A percentile compares a stretch with the other conserved stretches of the same genome.
Evolutionary conservation across 64 coral and sea anemone genomes (phyloP).

Genomic region (Stichodactyla helianthus): DNA sequence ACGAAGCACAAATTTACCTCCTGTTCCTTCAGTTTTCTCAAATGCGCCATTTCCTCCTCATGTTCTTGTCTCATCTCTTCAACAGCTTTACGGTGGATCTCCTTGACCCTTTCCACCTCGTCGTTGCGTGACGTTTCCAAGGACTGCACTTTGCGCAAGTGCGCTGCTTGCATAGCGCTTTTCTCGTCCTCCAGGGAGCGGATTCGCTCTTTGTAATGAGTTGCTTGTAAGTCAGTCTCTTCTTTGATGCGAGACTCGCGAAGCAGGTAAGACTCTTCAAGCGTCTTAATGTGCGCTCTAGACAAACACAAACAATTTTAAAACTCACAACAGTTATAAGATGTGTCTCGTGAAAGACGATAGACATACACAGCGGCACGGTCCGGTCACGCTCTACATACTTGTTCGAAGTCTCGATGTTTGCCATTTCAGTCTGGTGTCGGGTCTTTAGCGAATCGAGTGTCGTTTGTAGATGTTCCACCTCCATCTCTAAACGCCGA

Average conservation of each 20-base stretch:
- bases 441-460: conserved; percentile 56
- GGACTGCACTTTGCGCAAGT: conserved; percentile 40
- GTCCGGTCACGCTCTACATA: conserved; percentile 8
- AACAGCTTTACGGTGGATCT: conserved; percentile 69
- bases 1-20: conserved; percentile 14
- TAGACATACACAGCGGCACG: not conserved
- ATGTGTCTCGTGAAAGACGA: not conserved
- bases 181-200: conserved; percentile 66
- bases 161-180: conserved; percentile 48
- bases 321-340: not conserved
- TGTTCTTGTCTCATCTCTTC: conserved; percentile 70
- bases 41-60: conserved; percentile 53
- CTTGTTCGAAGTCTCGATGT: conserved; percentile 77
- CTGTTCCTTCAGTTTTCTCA: conserved; percentile 82
- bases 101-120: conserved; percentile 75
- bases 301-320: not conserved
- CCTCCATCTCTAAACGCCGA: conserved; percentile 73
- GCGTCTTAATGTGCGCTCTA: conserved; percentile 76
- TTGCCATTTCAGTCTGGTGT: conserved; percentile 72
- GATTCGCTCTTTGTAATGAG: conserved; percentile 73
- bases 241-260: conserved; percentile 84
- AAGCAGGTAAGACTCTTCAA: conserved; percentile 90
- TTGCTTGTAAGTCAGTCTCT: conserved; percentile 67
- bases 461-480: conserved; percentile 59
- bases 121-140: conserved; percentile 54